phyloP scores from a whole-genome alignment of 2,888 invertebrate species.

The Heliconius ethilla region DNA sequence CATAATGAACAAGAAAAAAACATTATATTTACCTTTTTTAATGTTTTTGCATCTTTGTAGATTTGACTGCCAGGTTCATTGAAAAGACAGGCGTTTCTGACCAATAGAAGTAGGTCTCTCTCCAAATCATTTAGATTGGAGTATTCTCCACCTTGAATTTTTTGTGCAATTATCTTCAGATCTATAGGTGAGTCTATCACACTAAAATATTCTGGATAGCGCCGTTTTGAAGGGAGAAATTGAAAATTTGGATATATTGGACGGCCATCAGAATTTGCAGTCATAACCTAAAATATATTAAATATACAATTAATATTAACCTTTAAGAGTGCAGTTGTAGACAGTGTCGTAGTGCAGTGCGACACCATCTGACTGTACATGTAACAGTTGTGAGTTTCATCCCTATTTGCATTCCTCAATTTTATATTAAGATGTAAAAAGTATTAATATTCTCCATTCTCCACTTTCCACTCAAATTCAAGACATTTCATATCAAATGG shows the following conservation, averaged over 20 bases:
- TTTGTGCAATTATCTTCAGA: slow-evolving; percentile 94
- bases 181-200: slow-evolving; percentile 97
- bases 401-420: background rate
- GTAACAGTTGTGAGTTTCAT: background rate
- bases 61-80: slow-evolving; percentile 98
- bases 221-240: slow-evolving; percentile 93
- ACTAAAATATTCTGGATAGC: slow-evolving; percentile 97
- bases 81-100: slow-evolving; percentile 96
- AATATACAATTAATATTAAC: background rate
- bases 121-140: slow-evolving; percentile 90
- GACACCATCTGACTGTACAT: background rate
- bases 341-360: background rate
- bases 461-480: no score
- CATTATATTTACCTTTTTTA: slow-evolving; percentile 86
- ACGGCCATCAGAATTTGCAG: slow-evolving; percentile 92
- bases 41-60: slow-evolving; percentile 95
- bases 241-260: slow-evolving; percentile 93
- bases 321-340: no score
- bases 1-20: background rate
- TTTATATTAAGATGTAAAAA: background rate
- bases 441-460: no score
- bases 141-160: slow-evolving; percentile 93
- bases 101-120: slow-evolving; percentile 93
- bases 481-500: no score
- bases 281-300: slow-evolving; percentile 83